Evolutionary conservation across 2,888 invertebrate species (phyloP).

Genomic region (Apamea monoglypha): DNA sequence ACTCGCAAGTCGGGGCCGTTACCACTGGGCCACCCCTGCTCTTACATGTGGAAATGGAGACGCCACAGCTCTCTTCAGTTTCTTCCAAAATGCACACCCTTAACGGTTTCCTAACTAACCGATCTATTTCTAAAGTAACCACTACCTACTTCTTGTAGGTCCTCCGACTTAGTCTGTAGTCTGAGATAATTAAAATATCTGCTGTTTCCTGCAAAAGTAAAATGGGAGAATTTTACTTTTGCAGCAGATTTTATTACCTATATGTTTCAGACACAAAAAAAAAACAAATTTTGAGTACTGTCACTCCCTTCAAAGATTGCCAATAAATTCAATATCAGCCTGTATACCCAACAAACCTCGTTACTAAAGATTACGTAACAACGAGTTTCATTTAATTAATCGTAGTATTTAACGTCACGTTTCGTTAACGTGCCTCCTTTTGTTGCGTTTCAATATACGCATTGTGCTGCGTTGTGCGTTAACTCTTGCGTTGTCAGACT

Average conservation of each 20-base stretch:
- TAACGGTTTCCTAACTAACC: background rate
- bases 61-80: too few relatives aligned
- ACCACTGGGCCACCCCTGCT: too few relatives aligned
- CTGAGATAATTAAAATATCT: background rate
- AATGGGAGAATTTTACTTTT: too few relatives aligned
- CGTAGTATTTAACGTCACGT: constrained; percentile 52
- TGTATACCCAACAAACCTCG: constrained; percentile 5
- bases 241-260: too few relatives aligned
- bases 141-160: background rate
- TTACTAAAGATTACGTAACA: constrained; percentile 38
- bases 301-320: background rate
- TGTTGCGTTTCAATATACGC: constrained; percentile 67
- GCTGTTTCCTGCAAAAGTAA: background rate
- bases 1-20: too few relatives aligned
- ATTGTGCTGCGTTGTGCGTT: constrained; percentile 48
- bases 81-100: background rate
- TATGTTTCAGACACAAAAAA: too few relatives aligned
- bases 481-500: constrained; percentile 46
- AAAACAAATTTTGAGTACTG: background rate
- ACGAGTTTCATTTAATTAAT: constrained; percentile 60
- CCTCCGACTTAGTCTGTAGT: background rate
- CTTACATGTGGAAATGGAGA: too few relatives aligned
- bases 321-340: background rate
- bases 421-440: constrained; percentile 63
- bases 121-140: background rate